A percentile compares a stretch with the other conserved stretches of the same genome.
These are phyloP conservation scores for Sebastes schlegelii DNA, from an alignment of 2,113 vertebrate species.

Conservation along the genomic window DNA sequence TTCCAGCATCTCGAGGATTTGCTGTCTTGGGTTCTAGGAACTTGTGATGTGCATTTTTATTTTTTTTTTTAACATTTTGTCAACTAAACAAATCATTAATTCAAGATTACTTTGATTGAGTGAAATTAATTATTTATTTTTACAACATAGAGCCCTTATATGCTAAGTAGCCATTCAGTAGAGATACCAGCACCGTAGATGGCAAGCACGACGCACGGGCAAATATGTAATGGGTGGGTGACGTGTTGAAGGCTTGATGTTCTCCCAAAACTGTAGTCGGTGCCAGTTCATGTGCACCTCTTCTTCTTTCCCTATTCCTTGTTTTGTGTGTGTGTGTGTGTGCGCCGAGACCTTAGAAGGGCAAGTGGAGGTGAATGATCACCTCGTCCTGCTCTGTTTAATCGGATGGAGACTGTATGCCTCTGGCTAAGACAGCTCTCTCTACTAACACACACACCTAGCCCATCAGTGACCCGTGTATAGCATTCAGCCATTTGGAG, in stretches of 20 bases:
- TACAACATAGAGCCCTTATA: neutral
- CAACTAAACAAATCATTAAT: neutral
- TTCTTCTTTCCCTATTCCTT: neutral
- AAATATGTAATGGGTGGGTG: neutral
- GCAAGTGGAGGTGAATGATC: conserved; percentile 71
- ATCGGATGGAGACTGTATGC: conserved; percentile 57
- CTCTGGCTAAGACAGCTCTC: conserved; percentile 34
- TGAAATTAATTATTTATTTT: neutral
- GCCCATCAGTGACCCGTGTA: conserved; percentile 31
- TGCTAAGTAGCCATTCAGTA: neutral
- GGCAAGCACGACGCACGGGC: neutral
- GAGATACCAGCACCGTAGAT: neutral
- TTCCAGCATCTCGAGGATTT: neutral
- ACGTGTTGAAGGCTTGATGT: conserved; percentile 12
- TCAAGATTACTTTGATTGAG: neutral
- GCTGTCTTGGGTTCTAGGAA: neutral
- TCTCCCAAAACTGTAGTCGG: conserved; percentile 13
- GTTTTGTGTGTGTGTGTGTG: neutral
- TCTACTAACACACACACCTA: neutral
- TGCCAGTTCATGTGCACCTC: neutral
- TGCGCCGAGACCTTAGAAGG: conserved; percentile 39
- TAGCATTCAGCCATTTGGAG: conserved; percentile 51
- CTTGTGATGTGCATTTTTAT: neutral
- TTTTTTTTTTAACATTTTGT: neutral
- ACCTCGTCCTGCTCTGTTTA: conserved; percentile 64